Percentiles rank a stretch among this genome's conserved stretches.
Conservation (phyloP, 2,113 vertebrate species). For the Spea bombifrons region DNA sequence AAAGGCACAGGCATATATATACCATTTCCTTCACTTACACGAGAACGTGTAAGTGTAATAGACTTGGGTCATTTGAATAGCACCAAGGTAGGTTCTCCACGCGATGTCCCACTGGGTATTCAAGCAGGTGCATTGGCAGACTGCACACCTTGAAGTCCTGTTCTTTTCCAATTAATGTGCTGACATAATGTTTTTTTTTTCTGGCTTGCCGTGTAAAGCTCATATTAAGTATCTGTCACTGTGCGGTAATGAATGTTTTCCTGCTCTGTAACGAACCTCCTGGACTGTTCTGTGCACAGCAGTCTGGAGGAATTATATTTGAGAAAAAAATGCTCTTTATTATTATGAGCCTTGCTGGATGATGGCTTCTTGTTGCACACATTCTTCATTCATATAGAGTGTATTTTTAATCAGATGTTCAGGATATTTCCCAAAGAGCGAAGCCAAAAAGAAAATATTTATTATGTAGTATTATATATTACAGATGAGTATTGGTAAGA, state of each 20-base stretch:
- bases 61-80: background rate
- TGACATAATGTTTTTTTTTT: constrained; percentile 44
- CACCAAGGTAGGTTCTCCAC: background rate
- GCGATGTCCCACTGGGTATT: background rate
- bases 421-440: too few species aligned
- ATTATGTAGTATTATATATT: too few species aligned
- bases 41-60: too few species aligned
- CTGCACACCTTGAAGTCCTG: constrained; percentile 20
- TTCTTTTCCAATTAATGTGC: constrained; percentile 40
- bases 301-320: constrained; percentile 33
- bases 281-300: constrained; percentile 17
- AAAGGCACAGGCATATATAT: too few species aligned
- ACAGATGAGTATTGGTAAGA: too few species aligned
- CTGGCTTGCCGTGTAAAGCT: constrained; percentile 38
- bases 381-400: constrained; percentile 7
- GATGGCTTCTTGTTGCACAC: background rate
- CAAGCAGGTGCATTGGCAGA: constrained; percentile 11
- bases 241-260: constrained; percentile 40
- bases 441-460: too few species aligned
- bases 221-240: constrained; percentile 47
- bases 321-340: constrained; percentile 26
- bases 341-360: constrained; percentile 22
- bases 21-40: too few species aligned
- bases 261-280: constrained; percentile 25
- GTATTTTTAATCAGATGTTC: constrained; percentile 1